A percentile compares a stretch with the other conserved stretches of the same genome.
phyloP scores from a whole-genome alignment of 2,888 invertebrate species.

The Dasypolia templi region DNA sequence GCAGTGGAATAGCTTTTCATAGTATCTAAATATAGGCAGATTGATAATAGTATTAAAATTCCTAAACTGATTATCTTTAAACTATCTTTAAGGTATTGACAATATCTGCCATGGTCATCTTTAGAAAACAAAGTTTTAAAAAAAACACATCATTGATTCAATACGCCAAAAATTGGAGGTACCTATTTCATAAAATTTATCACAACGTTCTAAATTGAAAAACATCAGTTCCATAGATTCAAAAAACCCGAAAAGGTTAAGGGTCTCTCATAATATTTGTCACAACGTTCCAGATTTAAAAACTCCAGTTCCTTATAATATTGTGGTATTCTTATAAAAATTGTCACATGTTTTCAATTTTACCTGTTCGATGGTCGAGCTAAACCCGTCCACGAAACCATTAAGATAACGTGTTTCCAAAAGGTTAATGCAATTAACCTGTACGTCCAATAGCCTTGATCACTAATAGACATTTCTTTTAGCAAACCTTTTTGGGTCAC shows the following conservation, averaged over 20 bases:
- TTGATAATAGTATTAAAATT: not conserved
- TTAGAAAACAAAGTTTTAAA: not conserved
- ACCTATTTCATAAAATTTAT: not conserved
- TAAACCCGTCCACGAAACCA: constrained; percentile 48
- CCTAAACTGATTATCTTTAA: not conserved
- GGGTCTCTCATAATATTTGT: not conserved
- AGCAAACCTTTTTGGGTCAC: constrained; percentile 23
- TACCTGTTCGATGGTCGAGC: constrained; percentile 22
- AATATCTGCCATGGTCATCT: not conserved
- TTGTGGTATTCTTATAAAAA: not conserved
- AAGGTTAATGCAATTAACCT: constrained; percentile 58
- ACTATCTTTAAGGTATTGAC: not conserved
- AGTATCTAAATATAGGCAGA: too few species aligned
- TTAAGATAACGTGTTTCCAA: constrained; percentile 60
- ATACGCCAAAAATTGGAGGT: not conserved
- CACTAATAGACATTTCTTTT: constrained; percentile 40
- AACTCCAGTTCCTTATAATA: constrained; percentile 9
- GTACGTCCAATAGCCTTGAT: constrained; percentile 40
- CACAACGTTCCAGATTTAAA: not conserved
- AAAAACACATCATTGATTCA: not conserved
- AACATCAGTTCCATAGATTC: not conserved
- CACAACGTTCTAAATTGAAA: not conserved
- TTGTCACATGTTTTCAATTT: constrained; percentile 38
- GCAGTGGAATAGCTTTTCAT: not conserved
- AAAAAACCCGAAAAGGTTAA: not conserved